Conservation (phyloP, 2,113 vertebrate genomes). For the Morone chrysops region DNA sequence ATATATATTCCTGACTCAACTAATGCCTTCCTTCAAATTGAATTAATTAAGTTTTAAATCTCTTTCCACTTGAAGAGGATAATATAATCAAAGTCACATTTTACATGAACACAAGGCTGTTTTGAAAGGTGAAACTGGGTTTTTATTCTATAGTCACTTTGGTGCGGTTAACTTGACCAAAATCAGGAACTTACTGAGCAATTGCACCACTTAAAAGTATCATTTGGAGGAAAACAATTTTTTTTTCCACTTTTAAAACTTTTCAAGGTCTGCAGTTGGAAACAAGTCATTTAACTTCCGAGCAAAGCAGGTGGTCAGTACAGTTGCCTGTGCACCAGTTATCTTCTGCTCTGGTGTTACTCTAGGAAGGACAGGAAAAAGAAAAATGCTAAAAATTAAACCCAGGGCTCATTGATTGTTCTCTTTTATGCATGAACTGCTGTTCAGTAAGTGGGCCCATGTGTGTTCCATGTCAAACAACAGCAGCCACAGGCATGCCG, state of each 20-base stretch:
- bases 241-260: neutral
- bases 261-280: conserved; percentile 38
- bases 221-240: neutral
- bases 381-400: conserved; percentile 26
- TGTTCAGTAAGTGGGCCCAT: conserved; percentile 55
- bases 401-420: conserved; percentile 43
- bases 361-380: neutral
- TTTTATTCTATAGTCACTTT: neutral
- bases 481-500: conserved; percentile 44
- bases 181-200: neutral
- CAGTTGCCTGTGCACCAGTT: conserved; percentile 5
- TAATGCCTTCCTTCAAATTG: conserved; percentile 24
- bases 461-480: conserved; percentile 63
- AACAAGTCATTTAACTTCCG: conserved; percentile 4
- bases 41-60: conserved; percentile 40
- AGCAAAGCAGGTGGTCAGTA: neutral
- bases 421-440: conserved; percentile 33
- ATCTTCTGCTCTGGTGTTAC: conserved; percentile 48
- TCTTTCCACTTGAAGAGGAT: conserved; percentile 43
- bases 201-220: conserved; percentile 8
- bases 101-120: neutral
- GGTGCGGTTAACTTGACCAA: neutral
- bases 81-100: conserved; percentile 39
- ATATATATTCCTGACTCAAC: conserved; percentile 37
- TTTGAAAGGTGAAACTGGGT: conserved; percentile 30